These are phyloP conservation scores for Anthoptus insignis DNA, from an alignment of 2,888 invertebrate species.

Conservation along the genomic window DNA sequence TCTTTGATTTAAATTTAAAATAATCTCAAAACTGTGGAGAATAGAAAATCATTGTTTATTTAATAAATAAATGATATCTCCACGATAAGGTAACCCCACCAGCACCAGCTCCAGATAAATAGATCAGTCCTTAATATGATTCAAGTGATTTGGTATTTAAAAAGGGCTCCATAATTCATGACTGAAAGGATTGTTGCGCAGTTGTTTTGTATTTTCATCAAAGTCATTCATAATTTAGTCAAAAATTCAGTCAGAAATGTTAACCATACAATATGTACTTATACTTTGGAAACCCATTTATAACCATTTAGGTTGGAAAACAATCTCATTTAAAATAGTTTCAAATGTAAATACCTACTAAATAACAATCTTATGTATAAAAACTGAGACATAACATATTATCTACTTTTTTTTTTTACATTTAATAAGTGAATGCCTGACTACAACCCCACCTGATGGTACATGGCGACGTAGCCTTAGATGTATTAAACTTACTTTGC, in stretches of 20 bases:
- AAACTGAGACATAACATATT: no score
- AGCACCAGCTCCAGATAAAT: slow-evolving; percentile 21
- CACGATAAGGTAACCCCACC: background rate
- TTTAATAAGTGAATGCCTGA: no score
- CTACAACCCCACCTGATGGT: no score
- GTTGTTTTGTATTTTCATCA: slow-evolving; percentile 57
- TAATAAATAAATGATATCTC: background rate
- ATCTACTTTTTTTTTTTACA: no score
- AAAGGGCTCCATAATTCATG: slow-evolving; percentile 68
- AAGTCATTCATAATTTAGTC: slow-evolving; percentile 60
- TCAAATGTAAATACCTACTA: no score
- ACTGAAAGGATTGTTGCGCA: slow-evolving; percentile 58
- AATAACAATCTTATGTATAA: no score
- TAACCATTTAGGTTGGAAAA: no score
- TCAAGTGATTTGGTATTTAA: slow-evolving; percentile 69
- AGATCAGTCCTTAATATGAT: slow-evolving; percentile 56
- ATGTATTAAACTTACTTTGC: no score
- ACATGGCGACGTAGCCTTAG: no score
- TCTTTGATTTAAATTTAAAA: background rate
- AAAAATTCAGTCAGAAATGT: slow-evolving; percentile 61
- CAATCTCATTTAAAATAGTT: no score
- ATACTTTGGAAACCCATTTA: no score
- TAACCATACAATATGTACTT: no score
- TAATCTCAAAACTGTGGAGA: background rate
- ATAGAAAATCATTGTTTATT: background rate